Evolutionary conservation across 1,140 invertebrate species (phyloP).

Genomic region (Drosophila navojoa): DNA sequence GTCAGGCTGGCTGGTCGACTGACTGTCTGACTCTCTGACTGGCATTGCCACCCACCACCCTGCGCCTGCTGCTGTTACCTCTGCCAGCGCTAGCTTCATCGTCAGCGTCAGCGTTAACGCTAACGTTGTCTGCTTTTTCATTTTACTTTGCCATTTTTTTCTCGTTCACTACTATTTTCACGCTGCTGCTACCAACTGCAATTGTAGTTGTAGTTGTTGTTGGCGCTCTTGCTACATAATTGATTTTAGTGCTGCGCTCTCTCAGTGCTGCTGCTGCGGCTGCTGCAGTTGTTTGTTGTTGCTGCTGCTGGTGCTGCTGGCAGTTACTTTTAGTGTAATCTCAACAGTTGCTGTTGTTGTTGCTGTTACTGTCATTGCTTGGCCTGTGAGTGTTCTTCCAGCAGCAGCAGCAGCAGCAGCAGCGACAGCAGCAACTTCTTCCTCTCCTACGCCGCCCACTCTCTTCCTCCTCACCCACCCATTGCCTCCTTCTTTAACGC

Average conservation of each 20-base stretch:
- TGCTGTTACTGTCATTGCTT: constrained; percentile 32
- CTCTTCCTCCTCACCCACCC: constrained; percentile 7
- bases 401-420: constrained; percentile 44
- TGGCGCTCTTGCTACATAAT: constrained; percentile 73
- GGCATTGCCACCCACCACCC: constrained; percentile 44
- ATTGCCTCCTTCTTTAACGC: constrained; percentile 53
- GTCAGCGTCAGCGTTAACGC: constrained; percentile 39
- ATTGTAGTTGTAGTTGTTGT: constrained; percentile 40
- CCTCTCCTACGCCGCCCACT: constrained; percentile 29
- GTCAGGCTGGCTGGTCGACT: constrained; percentile 37
- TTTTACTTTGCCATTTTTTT: constrained; percentile 67
- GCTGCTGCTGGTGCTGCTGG: constrained; percentile 43
- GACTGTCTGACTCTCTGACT: constrained; percentile 27
- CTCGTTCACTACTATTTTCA: constrained; percentile 72
- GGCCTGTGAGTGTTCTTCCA: constrained; percentile 59
- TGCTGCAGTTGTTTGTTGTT: constrained; percentile 29
- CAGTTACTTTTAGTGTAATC: constrained; percentile 80
- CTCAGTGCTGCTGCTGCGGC: constrained; percentile 40
- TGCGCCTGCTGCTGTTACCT: constrained; percentile 18
- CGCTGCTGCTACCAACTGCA: constrained; percentile 60
- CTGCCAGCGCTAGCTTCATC: constrained; percentile 43
- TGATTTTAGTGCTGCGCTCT: constrained; percentile 80
- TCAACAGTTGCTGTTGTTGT: constrained; percentile 66
- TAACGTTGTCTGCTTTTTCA: constrained; percentile 55
- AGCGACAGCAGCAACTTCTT: constrained; percentile 35